These are phyloP conservation scores for Dorcus hopei DNA, from an alignment of 2,888 invertebrate genomes.

Conservation along the genomic window DNA sequence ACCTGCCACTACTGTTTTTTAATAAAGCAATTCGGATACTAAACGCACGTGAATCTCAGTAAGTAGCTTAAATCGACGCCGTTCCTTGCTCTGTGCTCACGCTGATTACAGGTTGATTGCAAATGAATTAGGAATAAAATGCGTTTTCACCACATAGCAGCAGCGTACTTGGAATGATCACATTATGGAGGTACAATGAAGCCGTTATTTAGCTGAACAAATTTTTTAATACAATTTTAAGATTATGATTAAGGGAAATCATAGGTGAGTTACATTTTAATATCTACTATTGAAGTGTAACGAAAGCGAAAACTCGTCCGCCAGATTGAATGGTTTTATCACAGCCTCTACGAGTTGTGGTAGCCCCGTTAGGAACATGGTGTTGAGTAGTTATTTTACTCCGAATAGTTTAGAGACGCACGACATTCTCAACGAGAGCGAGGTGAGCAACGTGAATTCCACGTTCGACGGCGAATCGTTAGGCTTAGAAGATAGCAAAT, in stretches of 20 bases:
- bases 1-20: constrained; percentile 40
- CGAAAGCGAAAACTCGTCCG: background rate
- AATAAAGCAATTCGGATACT: constrained; percentile 28
- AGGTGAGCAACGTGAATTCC: constrained; percentile 11
- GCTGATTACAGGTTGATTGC: background rate
- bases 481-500: constrained; percentile 12
- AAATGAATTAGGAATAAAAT: no score
- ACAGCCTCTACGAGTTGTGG: constrained; percentile 8
- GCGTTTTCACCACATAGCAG: no score
- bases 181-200: constrained; percentile 1
- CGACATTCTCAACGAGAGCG: constrained; percentile 13
- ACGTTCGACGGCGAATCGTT: constrained; percentile 13
- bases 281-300: background rate
- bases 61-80: background rate
- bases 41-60: constrained; percentile 3
- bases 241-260: constrained; percentile 33
- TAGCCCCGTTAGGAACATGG: background rate
- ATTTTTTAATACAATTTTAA: background rate
- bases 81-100: background rate
- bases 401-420: constrained; percentile 14
- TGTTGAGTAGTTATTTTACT: constrained; percentile 8
- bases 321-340: constrained; percentile 12
- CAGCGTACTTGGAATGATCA: background rate
- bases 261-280: constrained; percentile 21
- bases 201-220: constrained; percentile 9